Conservation (phyloP, 1,140 invertebrate genomes). For the Bombus pascuorum region DNA sequence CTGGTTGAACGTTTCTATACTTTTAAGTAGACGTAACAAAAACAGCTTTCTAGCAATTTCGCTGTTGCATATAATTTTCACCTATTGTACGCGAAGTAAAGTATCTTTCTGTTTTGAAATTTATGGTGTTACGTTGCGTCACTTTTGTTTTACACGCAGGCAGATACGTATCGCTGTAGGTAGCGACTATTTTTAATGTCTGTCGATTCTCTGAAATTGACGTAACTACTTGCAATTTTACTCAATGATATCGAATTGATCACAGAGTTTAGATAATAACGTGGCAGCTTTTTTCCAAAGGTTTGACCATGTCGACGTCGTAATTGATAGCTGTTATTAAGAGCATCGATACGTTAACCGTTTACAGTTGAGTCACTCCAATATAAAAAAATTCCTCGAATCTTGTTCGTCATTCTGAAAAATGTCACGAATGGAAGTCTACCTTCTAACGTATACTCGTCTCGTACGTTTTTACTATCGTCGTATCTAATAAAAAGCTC, state of each 20-base stretch:
- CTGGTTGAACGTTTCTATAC: background rate
- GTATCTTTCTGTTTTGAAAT: background rate
- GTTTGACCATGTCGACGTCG: no score
- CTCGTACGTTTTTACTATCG: background rate
- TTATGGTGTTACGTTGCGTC: background rate
- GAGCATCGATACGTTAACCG: background rate
- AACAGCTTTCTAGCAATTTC: background rate
- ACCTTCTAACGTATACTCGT: background rate
- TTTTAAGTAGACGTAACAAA: background rate
- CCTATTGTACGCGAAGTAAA: background rate
- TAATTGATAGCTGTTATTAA: background rate
- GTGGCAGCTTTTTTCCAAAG: background rate
- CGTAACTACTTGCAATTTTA: background rate
- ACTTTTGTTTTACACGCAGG: background rate
- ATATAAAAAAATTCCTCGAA: background rate
- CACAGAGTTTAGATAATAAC: background rate
- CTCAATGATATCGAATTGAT: background rate
- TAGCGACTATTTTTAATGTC: constrained; percentile 10
- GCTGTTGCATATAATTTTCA: background rate
- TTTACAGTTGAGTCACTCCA: background rate
- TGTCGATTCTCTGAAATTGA: background rate
- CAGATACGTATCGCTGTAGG: background rate
- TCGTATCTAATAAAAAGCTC: no score
- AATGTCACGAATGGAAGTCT: background rate
- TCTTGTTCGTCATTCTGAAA: background rate